These are phyloP conservation scores for Lepidothrix coronata DNA, from an alignment of 2,113 vertebrate genomes.

Conservation along the genomic window DNA sequence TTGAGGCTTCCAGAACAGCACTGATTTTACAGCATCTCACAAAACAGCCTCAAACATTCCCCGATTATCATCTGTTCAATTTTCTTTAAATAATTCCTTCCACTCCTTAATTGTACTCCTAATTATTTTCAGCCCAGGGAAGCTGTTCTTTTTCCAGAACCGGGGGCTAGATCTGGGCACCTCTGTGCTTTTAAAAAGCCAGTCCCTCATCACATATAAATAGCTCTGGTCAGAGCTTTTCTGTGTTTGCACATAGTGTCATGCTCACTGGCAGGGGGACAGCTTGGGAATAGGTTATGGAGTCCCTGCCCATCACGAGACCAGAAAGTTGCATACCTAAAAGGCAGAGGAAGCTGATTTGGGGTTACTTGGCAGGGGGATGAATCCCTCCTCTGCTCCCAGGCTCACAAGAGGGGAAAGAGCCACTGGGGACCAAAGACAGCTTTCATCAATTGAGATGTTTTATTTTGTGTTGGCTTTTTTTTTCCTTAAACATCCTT, in stretches of 20 bases:
- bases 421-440: slow-evolving; percentile 32
- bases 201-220: background rate
- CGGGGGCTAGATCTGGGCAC: background rate
- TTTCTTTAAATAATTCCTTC: slow-evolving; percentile 8
- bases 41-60: background rate
- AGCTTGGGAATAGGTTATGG: background rate
- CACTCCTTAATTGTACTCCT: background rate
- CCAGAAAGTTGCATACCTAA: background rate
- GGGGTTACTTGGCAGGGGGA: background rate
- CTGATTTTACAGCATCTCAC: background rate
- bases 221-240: background rate
- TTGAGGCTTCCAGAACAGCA: background rate
- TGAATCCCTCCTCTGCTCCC: slow-evolving; percentile 18
- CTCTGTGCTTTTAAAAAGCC: slow-evolving; percentile 15
- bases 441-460: slow-evolving; percentile 63
- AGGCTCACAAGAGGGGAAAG: slow-evolving; percentile 33
- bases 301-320: background rate
- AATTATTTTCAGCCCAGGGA: background rate
- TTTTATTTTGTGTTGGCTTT: slow-evolving; percentile 62
- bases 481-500: slow-evolving; percentile 43
- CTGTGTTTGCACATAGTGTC: background rate
- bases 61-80: background rate
- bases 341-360: slow-evolving; percentile 27
- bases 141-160: background rate
- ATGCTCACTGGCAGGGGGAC: background rate